Evolutionary conservation across 1,140 invertebrate genomes (phyloP), one percentile per base, ranked within the genome.

Genomic region (Odontomachus brunneus): DNA sequence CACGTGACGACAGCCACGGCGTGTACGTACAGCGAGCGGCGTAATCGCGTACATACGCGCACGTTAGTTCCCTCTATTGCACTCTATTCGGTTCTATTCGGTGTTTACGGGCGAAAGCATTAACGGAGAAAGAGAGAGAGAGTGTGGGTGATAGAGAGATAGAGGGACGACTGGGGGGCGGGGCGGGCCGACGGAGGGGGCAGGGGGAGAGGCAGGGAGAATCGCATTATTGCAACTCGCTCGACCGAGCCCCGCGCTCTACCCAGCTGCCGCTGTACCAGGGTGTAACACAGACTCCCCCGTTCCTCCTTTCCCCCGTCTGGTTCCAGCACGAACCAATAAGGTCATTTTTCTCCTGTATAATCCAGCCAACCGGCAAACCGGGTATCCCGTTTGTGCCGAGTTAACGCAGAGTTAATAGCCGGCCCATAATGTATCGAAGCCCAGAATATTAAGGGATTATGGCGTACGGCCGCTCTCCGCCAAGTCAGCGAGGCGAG

Each of bases 31-130:
- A 26, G 65, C 67, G 75, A 78, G 66, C 76, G 53, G 65, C 84
- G 88, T 89, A 90, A 90, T 90, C 89, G 89, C 44, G 73, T 75
- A 76, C 75, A 85, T 82, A 83, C 84, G 85, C 84, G 82, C 82
- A 82, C 82, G 75, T 82, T 82, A 87, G 80, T 85, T 84, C 89
- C 91, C 88, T 90, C 90, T 90, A 89, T 76, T 87, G 88, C 87
- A 91, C 87, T 90, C 91, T 90, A 87, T 91, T 91, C 89, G 90
- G 85, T 91, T 91, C 90, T 91, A 90, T 90, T 89, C 88, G 89
- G 89, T 91, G 89, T 91, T 91, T 90, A 91, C 88, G 89, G 89
- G 86, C 90, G 82, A 75, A 78, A 86, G 89, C 89, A 91, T 91
- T 91, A 91, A 91, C 89, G 38, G 84, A 88, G 84, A 90, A 90